Base-by-base conservation (phyloP, 2,888 invertebrate genomes). In the Melipona bicolor region DNA sequence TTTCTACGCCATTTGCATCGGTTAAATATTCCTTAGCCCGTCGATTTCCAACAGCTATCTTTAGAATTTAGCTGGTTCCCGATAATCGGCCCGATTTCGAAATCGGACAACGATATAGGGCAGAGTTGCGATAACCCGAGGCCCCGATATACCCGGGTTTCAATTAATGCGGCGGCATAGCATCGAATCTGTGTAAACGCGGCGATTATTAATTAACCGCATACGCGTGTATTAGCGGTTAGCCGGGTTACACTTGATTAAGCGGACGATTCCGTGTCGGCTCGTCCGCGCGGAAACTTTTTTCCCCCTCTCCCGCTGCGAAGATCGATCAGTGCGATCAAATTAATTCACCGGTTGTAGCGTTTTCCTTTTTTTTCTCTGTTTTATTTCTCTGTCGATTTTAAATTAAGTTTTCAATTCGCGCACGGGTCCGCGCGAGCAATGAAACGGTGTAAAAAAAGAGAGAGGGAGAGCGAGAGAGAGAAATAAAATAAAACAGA, bases 201-300 rank as follows among this genome's bases (percentile, higher is more conserved):
- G 11, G 15, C 61, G 52, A 74, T 73, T 68, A 77, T 62, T 77
- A 71, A 71, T 77, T 77, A 64, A 77, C 77, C 77, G 43, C 62
- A 21, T 9, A 52, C 36, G 52, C 77, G 62, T 70, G 62, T 70
- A 70, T 62, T 52, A 50, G 62, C 62, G 77, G 62, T 54, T 54
- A 54, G 17, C 21, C 15, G 21, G 24, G 52, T 43, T 70, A 19
- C 52, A 17, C 13, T 77, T 24, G 32, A 24, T 75, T 75, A 43
- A 74, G 19, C 24, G 24, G 50, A 19, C 52, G 49, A n/a, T 13
- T 24, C 52, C 62, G 36, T 5, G n/a, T 49, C 24, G 15, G 54
- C 11, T n/a, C 19, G 43, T 15, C 3, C 59, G 24, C 19, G n/a
- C 56, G 68, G 5, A 9, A 73, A 19, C 32, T 24, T 64, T 73